Percentiles rank a stretch among this genome's conserved stretches.
These are phyloP conservation scores for Rotaria socialis DNA, from an alignment of 2,888 invertebrate genomes.

Conservation along the genomic window DNA sequence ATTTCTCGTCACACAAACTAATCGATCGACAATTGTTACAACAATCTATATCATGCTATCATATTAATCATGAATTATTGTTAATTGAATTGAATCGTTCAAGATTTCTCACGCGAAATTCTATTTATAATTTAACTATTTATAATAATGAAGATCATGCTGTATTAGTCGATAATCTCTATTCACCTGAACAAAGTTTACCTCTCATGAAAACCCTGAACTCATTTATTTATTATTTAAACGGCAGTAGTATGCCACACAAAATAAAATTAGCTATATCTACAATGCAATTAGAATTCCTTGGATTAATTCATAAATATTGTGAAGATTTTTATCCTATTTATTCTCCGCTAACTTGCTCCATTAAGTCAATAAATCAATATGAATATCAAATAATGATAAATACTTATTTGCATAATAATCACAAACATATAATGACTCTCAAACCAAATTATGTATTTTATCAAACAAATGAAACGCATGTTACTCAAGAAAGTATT, in stretches of 20 bases:
- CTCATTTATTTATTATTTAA: background rate
- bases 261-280: background rate
- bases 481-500: background rate
- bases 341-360: background rate
- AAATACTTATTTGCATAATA: background rate
- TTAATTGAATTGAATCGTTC: conserved; percentile 5
- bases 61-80: conserved; percentile 10
- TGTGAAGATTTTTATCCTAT: conserved; percentile 12
- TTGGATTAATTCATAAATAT: background rate
- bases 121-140: background rate
- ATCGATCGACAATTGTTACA: background rate
- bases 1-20: background rate
- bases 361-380: background rate
- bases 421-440: background rate
- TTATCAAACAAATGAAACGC: background rate
- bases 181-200: background rate
- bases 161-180: background rate
- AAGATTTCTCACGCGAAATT: background rate
- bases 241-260: background rate
- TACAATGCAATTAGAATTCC: background rate
- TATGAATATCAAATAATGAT: background rate
- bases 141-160: background rate
- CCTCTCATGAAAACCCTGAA: background rate
- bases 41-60: conserved; percentile 4
- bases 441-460: background rate